These are phyloP conservation scores for Drosophila truncata DNA, from an alignment of 1,140 invertebrate genomes.

Conservation along the genomic window DNA sequence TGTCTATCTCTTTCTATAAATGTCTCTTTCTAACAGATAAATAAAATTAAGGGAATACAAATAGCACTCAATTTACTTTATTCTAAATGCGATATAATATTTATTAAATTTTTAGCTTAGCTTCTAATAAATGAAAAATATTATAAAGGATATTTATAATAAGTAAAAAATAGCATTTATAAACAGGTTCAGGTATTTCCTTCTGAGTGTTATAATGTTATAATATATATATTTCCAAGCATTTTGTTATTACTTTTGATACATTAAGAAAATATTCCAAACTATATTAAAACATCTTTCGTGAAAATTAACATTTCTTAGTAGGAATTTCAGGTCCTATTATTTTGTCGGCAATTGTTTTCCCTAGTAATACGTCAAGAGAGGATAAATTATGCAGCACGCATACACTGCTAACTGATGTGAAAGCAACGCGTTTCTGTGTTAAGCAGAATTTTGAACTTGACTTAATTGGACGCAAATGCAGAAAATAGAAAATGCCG, in stretches of 20 bases:
- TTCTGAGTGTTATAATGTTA: no score
- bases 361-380: neutral
- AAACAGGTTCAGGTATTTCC: no score
- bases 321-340: neutral
- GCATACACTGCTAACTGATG: constrained; percentile 36
- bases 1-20: neutral
- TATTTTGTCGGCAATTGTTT: neutral
- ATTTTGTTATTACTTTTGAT: neutral
- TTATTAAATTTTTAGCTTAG: neutral
- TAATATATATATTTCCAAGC: no score
- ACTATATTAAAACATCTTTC: neutral
- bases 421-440: constrained; percentile 52
- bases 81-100: neutral
- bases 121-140: neutral
- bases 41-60: neutral
- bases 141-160: no score
- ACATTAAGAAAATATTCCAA: neutral
- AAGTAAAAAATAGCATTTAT: no score
- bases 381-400: constrained; percentile 69
- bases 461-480: constrained; percentile 73
- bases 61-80: neutral
- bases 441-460: constrained; percentile 74
- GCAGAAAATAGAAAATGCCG: constrained; percentile 64
- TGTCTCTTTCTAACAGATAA: neutral
- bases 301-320: neutral